A percentile compares a stretch with the other conserved stretches of the same genome.
Conservation (phyloP, 2,888 invertebrate genomes). For the Spisula solida region DNA sequence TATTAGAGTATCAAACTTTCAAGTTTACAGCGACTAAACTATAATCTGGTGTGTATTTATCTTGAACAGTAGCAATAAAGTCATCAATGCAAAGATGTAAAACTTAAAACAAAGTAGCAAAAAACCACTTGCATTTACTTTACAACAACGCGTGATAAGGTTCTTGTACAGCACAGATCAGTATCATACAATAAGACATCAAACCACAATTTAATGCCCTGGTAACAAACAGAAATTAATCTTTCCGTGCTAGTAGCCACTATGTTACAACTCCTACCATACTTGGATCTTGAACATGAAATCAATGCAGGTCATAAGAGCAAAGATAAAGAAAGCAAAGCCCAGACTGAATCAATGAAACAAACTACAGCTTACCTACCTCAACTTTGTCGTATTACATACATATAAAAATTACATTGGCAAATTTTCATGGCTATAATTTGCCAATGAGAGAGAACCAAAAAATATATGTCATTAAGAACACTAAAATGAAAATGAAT, state of each 20-base stretch:
- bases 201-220: neutral
- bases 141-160: no score
- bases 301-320: neutral
- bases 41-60: no score
- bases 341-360: conserved; percentile 24
- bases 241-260: neutral
- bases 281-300: neutral
- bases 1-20: no score
- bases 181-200: neutral
- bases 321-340: neutral
- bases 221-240: neutral
- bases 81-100: no score
- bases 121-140: no score
- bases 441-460: neutral
- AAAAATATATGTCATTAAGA: neutral
- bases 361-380: neutral
- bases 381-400: neutral
- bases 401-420: neutral
- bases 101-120: no score
- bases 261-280: neutral
- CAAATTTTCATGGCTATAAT: neutral
- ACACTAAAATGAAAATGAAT: neutral
- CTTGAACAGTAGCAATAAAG: no score
- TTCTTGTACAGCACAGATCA: no score
- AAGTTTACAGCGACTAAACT: no score